Evolutionary conservation across 1,140 invertebrate species (phyloP).

Genomic region (Heliconius himera): DNA sequence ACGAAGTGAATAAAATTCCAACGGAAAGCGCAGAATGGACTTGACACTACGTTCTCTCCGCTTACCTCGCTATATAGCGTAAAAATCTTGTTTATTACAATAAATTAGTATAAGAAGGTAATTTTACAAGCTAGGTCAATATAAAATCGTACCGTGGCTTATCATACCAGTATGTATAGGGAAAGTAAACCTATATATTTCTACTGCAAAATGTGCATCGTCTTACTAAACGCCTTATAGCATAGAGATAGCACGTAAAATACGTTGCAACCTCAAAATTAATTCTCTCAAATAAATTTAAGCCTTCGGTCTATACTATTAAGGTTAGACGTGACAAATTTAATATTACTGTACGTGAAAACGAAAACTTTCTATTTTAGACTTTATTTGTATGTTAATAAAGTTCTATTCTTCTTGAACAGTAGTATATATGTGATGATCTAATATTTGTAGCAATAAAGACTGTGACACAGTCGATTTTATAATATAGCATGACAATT

Average conservation of each 20-base stretch:
- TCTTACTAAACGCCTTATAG: background rate
- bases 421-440: background rate
- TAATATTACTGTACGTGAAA: background rate
- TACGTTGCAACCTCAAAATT: slow-evolving; percentile 19
- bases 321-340: slow-evolving; percentile 20
- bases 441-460: background rate
- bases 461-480: background rate
- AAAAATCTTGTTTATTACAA: too few relatives aligned
- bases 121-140: too few relatives aligned
- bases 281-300: slow-evolving; percentile 33
- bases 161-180: too few relatives aligned
- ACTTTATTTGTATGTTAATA: background rate
- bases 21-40: too few relatives aligned
- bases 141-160: too few relatives aligned
- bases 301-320: slow-evolving; percentile 37
- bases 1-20: too few relatives aligned
- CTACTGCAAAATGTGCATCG: background rate
- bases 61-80: too few relatives aligned
- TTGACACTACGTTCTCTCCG: background rate
- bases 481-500: background rate
- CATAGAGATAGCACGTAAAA: slow-evolving; percentile 23
- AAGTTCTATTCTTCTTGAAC: background rate
- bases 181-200: background rate
- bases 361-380: background rate
- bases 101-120: too few relatives aligned